Conservation (phyloP, 1,140 invertebrate species). For the Cotesia chilonis region DNA sequence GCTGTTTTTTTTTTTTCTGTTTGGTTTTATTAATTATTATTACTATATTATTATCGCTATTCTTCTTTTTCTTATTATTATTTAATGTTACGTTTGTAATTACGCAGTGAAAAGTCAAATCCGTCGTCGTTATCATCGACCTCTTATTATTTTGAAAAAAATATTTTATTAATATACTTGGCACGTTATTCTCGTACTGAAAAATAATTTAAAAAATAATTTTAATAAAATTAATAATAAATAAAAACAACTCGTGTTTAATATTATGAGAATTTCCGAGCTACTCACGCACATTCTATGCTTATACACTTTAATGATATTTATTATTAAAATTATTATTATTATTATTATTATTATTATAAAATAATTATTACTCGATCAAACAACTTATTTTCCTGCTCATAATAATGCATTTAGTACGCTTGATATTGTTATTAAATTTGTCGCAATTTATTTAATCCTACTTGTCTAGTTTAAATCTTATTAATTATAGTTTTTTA, state of each 20-base stretch:
- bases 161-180: neutral
- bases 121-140: conserved; percentile 20
- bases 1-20: conserved; percentile 31
- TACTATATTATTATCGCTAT: conserved; percentile 21
- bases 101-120: conserved; percentile 19
- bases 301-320: too few species aligned
- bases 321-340: neutral
- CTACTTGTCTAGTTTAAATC: neutral
- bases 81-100: conserved; percentile 35
- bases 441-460: conserved; percentile 4
- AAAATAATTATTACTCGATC: too few species aligned
- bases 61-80: conserved; percentile 21
- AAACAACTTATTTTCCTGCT: conserved; percentile 26
- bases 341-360: neutral
- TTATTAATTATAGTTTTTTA: conserved; percentile 9
- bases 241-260: neutral
- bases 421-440: conserved; percentile 23
- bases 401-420: conserved; percentile 33
- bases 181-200: neutral
- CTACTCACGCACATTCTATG: too few species aligned
- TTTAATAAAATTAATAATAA: too few species aligned
- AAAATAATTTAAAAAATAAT: neutral
- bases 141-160: conserved; percentile 16
- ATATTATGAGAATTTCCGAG: too few species aligned
- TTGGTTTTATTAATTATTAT: conserved; percentile 28